Conservation (phyloP, 2,113 vertebrate genomes). For the Onychostoma macrolepis region DNA sequence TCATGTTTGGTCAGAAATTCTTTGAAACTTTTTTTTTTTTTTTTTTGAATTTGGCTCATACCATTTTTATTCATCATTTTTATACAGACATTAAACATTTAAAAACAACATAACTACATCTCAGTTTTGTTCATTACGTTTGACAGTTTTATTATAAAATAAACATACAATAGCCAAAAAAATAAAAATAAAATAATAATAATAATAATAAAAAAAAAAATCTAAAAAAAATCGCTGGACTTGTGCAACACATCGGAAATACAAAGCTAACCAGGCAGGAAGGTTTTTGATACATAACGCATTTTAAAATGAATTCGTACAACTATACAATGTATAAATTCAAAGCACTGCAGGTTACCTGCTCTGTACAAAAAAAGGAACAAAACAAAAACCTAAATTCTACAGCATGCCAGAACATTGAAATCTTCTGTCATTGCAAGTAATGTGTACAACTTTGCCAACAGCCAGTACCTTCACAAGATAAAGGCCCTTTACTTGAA, state of each 20-base stretch:
- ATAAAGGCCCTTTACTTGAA: slow-evolving; percentile 54
- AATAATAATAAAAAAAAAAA: too few species aligned
- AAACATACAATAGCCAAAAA: slow-evolving; percentile 89
- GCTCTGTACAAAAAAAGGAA: slow-evolving; percentile 77
- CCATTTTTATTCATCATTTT: slow-evolving; percentile 85
- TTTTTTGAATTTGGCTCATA: slow-evolving; percentile 72
- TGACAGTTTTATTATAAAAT: slow-evolving; percentile 88
- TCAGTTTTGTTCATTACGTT: slow-evolving; percentile 90
- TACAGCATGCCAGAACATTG: slow-evolving; percentile 83
- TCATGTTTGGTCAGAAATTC: slow-evolving; percentile 12
- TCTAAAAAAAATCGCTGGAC: slow-evolving; percentile 71
- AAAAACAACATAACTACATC: slow-evolving; percentile 94
- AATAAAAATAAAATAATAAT: slow-evolving; percentile 57
- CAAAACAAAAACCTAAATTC: slow-evolving; percentile 70
- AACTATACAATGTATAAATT: slow-evolving; percentile 82
- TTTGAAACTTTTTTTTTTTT: not conserved
- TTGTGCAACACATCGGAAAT: slow-evolving; percentile 87
- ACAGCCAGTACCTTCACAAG: slow-evolving; percentile 40
- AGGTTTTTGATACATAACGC: slow-evolving; percentile 83
- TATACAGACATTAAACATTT: slow-evolving; percentile 91
- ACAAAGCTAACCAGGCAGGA: slow-evolving; percentile 85
- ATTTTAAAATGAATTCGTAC: slow-evolving; percentile 76
- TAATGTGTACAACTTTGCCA: slow-evolving; percentile 56
- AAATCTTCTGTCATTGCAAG: slow-evolving; percentile 73
- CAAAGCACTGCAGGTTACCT: slow-evolving; percentile 81